phyloP scores from a whole-genome alignment of 2,797 vertebrate species.

The Scolopax bukidnonensis region DNA sequence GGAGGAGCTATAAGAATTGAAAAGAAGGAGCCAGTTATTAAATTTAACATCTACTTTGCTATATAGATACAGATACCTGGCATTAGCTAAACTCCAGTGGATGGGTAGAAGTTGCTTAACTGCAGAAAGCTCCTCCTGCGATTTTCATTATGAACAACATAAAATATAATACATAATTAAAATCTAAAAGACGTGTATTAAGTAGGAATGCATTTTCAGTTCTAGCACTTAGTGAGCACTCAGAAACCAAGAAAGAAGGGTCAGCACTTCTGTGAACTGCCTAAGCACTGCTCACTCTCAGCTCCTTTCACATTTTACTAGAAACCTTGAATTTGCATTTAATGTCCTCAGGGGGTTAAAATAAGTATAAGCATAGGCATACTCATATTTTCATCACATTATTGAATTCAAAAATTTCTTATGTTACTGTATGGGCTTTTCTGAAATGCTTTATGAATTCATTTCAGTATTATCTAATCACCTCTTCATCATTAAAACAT shows the following conservation, averaged over 20 bases:
- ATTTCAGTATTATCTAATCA: not conserved
- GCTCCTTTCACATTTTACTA: not conserved
- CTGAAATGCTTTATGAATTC: not conserved
- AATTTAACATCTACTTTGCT: not conserved
- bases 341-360: not conserved
- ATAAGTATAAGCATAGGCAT: not conserved
- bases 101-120: not conserved
- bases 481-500: not conserved
- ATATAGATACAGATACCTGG: not conserved
- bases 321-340: not conserved
- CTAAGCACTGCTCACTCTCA: not conserved
- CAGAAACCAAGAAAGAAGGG: not conserved
- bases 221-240: not conserved
- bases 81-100: not conserved
- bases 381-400: not conserved
- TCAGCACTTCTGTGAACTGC: not conserved
- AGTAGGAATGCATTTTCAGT: not conserved
- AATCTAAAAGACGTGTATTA: not conserved
- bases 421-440: not conserved
- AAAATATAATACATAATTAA: not conserved
- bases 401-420: not conserved
- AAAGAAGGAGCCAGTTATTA: not conserved
- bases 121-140: not conserved
- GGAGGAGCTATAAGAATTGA: slow-evolving; percentile 21
- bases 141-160: not conserved